Evolutionary conservation across 2,888 invertebrate genomes (phyloP), one percentile per base, ranked within the genome.

Genomic region (Nebria salina): DNA sequence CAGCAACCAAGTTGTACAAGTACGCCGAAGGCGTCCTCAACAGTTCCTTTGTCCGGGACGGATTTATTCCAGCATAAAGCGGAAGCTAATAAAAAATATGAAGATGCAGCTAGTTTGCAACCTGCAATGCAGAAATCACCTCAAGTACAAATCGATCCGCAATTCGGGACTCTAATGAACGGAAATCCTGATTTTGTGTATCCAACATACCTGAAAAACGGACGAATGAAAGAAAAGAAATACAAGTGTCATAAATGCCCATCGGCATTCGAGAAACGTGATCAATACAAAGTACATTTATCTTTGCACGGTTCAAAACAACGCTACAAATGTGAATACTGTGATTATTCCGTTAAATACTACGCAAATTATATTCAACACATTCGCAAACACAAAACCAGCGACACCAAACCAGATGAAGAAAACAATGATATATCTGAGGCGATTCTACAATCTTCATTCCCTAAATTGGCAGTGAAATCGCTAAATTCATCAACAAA

Each of bases 271-370:
- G 95, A 96, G 85, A 96, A 96, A 88, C 90, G 94, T 65, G 94
- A 95, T 85, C 95, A 96, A 87, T 96, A 95, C 88, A 94, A 95
- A 87, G 93, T 95, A 41, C 97, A 97, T 88, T 89, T 95, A 84
- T 93, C 94, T 20, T 89, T 96, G 72, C 97, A 97, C 86, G 96
- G 96, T 3, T 94, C 96, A 0, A 93, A 94, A 85, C 95, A 96
- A 87, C 91, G 94, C 82, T 96, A 95, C 87, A 93, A 93, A 84
- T 97, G 97, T 89, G 94, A 95, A 85, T 90, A 93, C 70, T 97
- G 97, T 88, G 96, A 97, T 89, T 96, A 96, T 88, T 95, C 96
- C 1, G 96, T 96, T 0, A 95, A 95, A 85, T 95, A 95, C 87
- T 95, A 94, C 85, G 95, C 96, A 1, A 95, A 96, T 87, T 94